Conservation (phyloP, 2,797 vertebrate genomes). For the Catostomus latipinnis region DNA sequence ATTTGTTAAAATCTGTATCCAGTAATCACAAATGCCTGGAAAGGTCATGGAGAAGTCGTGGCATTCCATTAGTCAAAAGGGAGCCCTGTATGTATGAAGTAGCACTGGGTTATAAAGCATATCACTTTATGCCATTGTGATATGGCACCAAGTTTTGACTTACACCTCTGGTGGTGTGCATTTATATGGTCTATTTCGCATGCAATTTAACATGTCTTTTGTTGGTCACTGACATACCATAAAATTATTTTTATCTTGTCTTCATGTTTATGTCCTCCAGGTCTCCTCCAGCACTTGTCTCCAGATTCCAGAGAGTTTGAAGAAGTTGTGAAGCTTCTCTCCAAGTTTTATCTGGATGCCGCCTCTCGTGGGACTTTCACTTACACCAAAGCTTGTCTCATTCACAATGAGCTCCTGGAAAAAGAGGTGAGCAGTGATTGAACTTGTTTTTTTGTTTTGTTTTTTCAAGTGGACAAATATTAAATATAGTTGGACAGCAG, state of each 20-base stretch:
- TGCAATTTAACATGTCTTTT: too few relatives aligned
- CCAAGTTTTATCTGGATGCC: constrained; percentile 87
- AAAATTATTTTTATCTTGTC: not conserved
- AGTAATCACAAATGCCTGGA: too few relatives aligned
- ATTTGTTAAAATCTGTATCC: too few relatives aligned
- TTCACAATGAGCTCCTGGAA: constrained; percentile 93
- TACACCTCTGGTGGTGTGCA: too few relatives aligned
- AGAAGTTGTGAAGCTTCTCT: constrained; percentile 88
- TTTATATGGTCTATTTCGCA: too few relatives aligned
- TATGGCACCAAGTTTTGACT: too few relatives aligned
- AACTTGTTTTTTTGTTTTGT: not conserved
- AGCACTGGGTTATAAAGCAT: too few relatives aligned
- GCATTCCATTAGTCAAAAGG: too few relatives aligned
- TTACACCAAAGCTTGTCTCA: constrained; percentile 88
- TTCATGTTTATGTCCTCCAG: constrained; percentile 67
- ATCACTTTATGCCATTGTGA: too few relatives aligned
- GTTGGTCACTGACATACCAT: too few relatives aligned
- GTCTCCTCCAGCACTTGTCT: constrained; percentile 87
- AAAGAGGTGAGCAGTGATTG: constrained; percentile 84
- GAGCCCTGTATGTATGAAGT: too few relatives aligned
- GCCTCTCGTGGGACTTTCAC: constrained; percentile 85
- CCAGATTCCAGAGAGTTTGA: constrained; percentile 92
- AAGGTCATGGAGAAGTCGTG: too few relatives aligned
- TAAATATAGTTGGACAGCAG: not conserved
- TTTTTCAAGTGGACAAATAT: not conserved